Evolutionary conservation across 1,140 invertebrate genomes (phyloP).

Genomic region (Heterodera carotae): DNA sequence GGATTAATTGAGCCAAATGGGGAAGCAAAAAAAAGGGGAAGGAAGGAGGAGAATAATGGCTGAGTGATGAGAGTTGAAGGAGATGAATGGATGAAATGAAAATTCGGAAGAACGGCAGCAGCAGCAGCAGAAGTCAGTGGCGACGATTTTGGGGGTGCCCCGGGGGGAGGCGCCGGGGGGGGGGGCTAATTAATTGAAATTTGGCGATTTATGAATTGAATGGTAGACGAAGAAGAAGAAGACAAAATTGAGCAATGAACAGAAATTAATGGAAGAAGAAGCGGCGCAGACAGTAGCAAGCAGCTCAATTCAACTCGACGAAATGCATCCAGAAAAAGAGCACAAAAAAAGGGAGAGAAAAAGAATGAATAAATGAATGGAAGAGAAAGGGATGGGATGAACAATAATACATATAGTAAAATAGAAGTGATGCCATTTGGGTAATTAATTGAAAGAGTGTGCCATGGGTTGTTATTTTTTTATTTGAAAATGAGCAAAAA

Average conservation of each 20-base stretch:
- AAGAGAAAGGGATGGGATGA: no score
- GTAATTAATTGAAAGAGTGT: neutral
- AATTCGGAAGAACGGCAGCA: constrained; percentile 5
- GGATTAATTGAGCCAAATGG: constrained; percentile 14
- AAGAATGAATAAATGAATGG: neutral
- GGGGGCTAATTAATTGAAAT: constrained; percentile 8
- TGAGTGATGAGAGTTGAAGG: neutral
- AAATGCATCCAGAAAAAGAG: constrained; percentile 20
- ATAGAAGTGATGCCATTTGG: neutral
- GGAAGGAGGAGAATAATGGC: neutral
- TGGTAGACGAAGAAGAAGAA: neutral
- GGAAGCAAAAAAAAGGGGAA: neutral
- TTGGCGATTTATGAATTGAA: constrained; percentile 16
- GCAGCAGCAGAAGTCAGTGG: neutral
- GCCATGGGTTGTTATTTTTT: neutral
- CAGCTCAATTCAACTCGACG: neutral
- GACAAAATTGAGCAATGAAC: constrained; percentile 11
- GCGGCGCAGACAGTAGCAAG: no score
- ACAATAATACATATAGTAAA: neutral
- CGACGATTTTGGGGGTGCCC: neutral
- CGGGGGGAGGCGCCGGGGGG: neutral
- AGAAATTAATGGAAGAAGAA: neutral
- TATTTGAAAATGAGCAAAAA: no score
- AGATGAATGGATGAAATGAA: constrained; percentile 10
- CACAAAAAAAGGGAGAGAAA: neutral